Conservation (phyloP, 1,140 invertebrate species). For the Lepidurus couesii region DNA sequence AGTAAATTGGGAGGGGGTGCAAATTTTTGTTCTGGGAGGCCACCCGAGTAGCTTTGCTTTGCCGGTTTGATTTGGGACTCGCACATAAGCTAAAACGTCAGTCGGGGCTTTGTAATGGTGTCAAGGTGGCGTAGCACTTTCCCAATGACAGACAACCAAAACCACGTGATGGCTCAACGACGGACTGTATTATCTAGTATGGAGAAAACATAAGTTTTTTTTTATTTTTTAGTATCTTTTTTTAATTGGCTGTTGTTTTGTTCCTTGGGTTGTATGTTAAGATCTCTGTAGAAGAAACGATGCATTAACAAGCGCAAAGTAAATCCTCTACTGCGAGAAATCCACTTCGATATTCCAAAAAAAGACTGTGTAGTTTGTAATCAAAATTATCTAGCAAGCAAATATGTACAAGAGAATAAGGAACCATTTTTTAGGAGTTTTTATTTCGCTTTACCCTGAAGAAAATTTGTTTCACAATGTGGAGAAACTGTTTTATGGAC, state of each 20-base stretch:
- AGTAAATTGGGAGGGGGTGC: too few relatives aligned
- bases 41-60: background rate
- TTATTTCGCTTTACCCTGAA: background rate
- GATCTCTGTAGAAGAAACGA: background rate
- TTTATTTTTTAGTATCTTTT: background rate
- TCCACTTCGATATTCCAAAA: too few relatives aligned
- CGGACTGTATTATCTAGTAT: background rate
- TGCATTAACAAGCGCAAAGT: too few relatives aligned
- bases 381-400: too few relatives aligned
- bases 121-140: slow-evolving; percentile 21
- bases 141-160: slow-evolving; percentile 5
- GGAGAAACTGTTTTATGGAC: background rate
- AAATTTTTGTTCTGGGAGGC: too few relatives aligned
- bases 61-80: background rate
- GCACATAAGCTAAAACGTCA: background rate
- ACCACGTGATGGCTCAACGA: slow-evolving; percentile 17
- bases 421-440: too few relatives aligned
- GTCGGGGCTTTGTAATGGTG: slow-evolving; percentile 11
- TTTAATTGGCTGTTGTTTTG: background rate
- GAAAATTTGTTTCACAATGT: background rate
- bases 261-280: background rate
- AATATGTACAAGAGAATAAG: too few relatives aligned
- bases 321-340: too few relatives aligned
- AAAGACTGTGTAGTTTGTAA: too few relatives aligned
- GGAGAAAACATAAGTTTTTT: background rate